Evolutionary conservation across 2,113 vertebrate species (phyloP).

Genomic region (Tympanuchus pallidicinctus): DNA sequence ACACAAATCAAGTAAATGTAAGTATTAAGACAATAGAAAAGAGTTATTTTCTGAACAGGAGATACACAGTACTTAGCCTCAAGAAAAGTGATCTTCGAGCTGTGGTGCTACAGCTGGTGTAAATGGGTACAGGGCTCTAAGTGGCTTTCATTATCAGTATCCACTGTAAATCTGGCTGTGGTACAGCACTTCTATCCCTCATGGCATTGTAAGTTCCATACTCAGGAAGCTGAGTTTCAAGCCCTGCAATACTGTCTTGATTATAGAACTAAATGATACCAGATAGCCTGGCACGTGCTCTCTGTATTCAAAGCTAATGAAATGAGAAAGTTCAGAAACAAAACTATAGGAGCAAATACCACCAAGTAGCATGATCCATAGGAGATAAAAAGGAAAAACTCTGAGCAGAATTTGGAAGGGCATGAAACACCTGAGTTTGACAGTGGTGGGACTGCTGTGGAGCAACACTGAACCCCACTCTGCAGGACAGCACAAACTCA

Average conservation of each 20-base stretch:
- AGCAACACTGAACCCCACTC: fast-evolving
- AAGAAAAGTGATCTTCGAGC: not conserved
- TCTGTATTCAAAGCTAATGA: not conserved
- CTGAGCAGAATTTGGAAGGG: not conserved
- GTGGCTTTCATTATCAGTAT: too few species aligned
- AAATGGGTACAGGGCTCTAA: not conserved
- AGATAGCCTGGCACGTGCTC: not conserved
- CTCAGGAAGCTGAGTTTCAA: not conserved
- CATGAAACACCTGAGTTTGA: not conserved
- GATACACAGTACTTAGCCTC: not conserved
- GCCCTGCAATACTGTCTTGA: not conserved
- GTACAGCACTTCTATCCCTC: not conserved
- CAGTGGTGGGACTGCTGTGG: not conserved
- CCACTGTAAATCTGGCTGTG: not conserved
- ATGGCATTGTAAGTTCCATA: fast-evolving
- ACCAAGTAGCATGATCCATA: not conserved
- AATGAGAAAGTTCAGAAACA: not conserved
- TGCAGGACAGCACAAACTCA: not conserved
- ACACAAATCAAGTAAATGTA: slow-evolving; percentile 7
- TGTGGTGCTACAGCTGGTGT: not conserved
- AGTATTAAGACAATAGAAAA: slow-evolving; percentile 19
- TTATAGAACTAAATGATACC: not conserved
- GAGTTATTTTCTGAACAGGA: not conserved
- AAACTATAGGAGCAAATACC: not conserved
- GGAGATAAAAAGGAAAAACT: not conserved